Evolutionary conservation across 2,113 vertebrate genomes (phyloP), one percentile per base, ranked within the genome.

Genomic region (Rhynchomys soricoides): DNA sequence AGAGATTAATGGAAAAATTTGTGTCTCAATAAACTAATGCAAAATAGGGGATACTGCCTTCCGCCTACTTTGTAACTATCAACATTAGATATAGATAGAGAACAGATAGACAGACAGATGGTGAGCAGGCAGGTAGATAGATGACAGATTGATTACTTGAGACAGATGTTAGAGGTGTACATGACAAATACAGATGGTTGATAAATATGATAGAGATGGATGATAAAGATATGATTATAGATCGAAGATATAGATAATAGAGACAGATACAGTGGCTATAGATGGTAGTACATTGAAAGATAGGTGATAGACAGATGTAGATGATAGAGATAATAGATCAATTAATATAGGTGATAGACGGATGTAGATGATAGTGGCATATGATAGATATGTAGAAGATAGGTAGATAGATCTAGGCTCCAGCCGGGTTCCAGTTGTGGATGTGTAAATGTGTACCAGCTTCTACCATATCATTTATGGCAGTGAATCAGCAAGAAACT

Each of bases 401-500:
- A 9, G 45, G 17, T 22, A 52, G 48, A 66, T 29, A 62, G 1
- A 52, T 2, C 37, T 74, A 13, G 13, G 31, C 86, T 93, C 86
- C 12, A 62, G 19, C 12, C 21, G 22, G 5, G 16, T 66, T 90
- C 70, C 34, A 7, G 0, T 4, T 10, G 12, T 50, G 15, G 37
- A 59, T 0, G 1, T 57, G 13, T 17, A 68, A 55, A 37, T 57
- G 31, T 26, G 71, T 10, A 57, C 9, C 48, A 45, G 6, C 4
- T 81, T 82, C 73, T 59, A 86, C 43, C 22, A 15, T 88, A 26
- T 50, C n/a, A 55, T 85, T 73, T 87, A 59, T 74, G 22, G 52
- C 13, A 24, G 62, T 40, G 57, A 70, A 5, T 68, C 62, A 10
- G 37, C 43, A n/a, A 37, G 70, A 29, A 79, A 55, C 10, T n/a